Conservation (phyloP, 2,888 invertebrate genomes). For the Drosophila eohydei region DNA sequence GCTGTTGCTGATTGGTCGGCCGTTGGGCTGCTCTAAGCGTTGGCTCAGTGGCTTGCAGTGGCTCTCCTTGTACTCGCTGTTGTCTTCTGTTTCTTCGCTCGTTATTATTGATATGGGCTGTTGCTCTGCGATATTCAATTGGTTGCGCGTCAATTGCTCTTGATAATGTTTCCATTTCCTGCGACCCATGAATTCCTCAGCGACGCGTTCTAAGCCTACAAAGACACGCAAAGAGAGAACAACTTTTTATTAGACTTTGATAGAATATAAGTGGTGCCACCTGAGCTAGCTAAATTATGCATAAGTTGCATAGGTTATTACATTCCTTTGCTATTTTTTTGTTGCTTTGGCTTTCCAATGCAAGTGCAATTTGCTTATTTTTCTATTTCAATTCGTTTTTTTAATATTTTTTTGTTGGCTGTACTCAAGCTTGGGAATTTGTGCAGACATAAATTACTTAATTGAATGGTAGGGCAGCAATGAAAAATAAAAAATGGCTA, state of each 20-base stretch:
- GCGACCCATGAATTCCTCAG: conserved; percentile 98
- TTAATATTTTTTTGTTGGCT: conserved; percentile 13
- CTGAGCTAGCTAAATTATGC: conserved; percentile 40
- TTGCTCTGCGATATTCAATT: conserved; percentile 80
- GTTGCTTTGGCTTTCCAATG: conserved; percentile 24
- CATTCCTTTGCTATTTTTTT: not conserved
- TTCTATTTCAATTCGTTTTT: conserved; percentile 16
- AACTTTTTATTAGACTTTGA: conserved; percentile 4
- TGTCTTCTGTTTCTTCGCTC: conserved; percentile 41
- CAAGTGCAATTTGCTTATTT: conserved; percentile 58
- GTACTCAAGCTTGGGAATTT: conserved; percentile 64
- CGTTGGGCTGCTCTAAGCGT: conserved; percentile 66
- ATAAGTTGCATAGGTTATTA: conserved; percentile 41
- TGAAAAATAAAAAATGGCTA: conserved; percentile 1
- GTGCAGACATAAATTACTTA: conserved; percentile 71
- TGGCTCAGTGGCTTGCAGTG: conserved; percentile 70
- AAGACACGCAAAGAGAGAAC: not conserved
- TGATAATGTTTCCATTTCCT: conserved; percentile 98
- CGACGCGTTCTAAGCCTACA: conserved; percentile 97
- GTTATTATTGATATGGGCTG: conserved; percentile 70
- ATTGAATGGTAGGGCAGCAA: conserved; percentile 51
- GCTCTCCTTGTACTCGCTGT: conserved; percentile 44
- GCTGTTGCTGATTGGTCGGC: conserved; percentile 23
- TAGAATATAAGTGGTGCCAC: conserved; percentile 12
- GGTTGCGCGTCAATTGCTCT: conserved; percentile 89